Evolutionary conservation across 2,113 vertebrate genomes (phyloP).

Genomic region (Pachycephala philippinensis): DNA sequence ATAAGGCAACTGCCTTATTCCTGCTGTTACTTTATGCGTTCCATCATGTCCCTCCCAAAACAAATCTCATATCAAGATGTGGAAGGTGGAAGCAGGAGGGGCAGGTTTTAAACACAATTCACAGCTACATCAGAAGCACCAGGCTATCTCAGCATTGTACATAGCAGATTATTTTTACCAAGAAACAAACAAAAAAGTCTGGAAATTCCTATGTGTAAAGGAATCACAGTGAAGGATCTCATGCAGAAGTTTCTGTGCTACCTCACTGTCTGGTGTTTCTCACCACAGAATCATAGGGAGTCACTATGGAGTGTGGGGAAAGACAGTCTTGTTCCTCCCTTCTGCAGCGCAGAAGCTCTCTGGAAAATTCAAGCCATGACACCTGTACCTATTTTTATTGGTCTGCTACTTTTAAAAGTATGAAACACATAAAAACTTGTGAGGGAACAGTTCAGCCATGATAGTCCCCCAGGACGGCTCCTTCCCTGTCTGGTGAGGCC

Average conservation of each 20-base stretch:
- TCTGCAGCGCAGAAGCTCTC: neutral
- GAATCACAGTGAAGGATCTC: neutral
- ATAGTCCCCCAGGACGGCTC: neutral
- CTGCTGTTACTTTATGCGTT: neutral
- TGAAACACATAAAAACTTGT: neutral
- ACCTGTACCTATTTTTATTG: neutral
- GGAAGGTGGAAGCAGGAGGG: neutral
- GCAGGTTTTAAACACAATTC: neutral
- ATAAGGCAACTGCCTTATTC: neutral
- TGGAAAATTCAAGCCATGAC: neutral
- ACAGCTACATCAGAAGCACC: neutral
- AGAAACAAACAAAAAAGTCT: neutral
- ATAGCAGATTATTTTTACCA: neutral
- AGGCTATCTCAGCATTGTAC: neutral
- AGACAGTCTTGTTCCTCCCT: neutral
- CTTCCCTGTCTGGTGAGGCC: neutral
- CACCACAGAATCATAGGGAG: fast-evolving
- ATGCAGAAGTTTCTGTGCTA: neutral
- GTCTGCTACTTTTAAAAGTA: neutral
- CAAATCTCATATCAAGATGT: neutral
- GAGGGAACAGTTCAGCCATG: neutral
- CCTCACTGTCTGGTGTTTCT: neutral
- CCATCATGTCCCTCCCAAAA: neutral
- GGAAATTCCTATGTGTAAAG: neutral
- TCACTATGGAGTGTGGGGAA: neutral